These are phyloP conservation scores for Lerema accius DNA, from an alignment of 1,140 invertebrate species.

Conservation along the genomic window DNA sequence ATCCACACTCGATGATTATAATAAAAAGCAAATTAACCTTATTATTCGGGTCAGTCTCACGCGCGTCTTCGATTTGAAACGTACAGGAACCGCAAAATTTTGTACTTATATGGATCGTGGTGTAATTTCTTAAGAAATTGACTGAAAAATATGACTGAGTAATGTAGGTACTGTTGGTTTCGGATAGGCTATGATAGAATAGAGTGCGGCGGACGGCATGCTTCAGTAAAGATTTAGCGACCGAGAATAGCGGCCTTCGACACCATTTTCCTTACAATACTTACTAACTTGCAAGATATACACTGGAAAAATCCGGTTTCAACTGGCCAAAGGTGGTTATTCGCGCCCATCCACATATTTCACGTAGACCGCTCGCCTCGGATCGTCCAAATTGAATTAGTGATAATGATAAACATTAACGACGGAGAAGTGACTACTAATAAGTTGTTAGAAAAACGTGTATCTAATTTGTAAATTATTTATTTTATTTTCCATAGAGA, in stretches of 20 bases:
- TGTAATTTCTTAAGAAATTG: constrained; percentile 80
- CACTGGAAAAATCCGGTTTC: constrained; percentile 33
- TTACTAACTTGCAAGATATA: constrained; percentile 9
- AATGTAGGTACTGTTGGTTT: constrained; percentile 77
- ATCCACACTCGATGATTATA: not conserved
- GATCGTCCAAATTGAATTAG: constrained; percentile 58
- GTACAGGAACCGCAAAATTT: constrained; percentile 58
- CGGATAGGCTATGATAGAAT: constrained; percentile 77
- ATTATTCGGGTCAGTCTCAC: not conserved
- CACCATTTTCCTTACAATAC: constrained; percentile 19
- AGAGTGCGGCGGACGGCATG: constrained; percentile 73
- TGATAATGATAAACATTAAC: constrained; percentile 75
- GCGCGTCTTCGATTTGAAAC: constrained; percentile 37
- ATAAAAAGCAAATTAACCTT: not conserved
- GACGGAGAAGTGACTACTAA: constrained; percentile 74
- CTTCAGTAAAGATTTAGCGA: constrained; percentile 60
- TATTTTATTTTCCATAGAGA: constrained; percentile 82
- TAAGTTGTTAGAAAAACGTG: constrained; percentile 74
- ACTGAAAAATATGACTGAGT: constrained; percentile 82
- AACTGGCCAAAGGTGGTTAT: constrained; percentile 33
- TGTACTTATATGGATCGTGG: constrained; percentile 73
- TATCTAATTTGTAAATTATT: constrained; percentile 83
- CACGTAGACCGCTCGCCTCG: constrained; percentile 48
- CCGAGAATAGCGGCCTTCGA: constrained; percentile 53
- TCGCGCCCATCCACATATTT: constrained; percentile 25